Evolutionary conservation across 2,797 vertebrate genomes (phyloP), one percentile per base, ranked within the genome.

Genomic region (Carcharodon carcharias): DNA sequence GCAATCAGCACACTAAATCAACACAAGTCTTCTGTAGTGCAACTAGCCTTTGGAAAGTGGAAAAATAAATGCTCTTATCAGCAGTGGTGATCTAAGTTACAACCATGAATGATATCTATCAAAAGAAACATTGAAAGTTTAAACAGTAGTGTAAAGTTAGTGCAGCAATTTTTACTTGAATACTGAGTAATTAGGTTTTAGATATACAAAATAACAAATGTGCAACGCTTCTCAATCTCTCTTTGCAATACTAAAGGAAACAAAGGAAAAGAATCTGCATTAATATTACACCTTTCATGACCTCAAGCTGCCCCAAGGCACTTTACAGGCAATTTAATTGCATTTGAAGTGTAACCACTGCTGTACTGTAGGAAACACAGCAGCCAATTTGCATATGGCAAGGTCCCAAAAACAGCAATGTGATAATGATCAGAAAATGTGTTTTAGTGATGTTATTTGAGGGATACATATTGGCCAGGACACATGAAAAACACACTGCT

Each of bases 11-110:
- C 26, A 91, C 56, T 91, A 91, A 58, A 91, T 61, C 18, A 31
- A 91, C 12, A 61, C 1, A 31, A 61, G 31, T 3, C 35, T 21
- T 91, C 14, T 35, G 18, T 58, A n/a, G 9, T 77, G n/a, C 73
- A 11, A 1, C 31, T 14, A 35, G 28, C 58, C 88, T 61, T 91
- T n/a, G 31, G 56, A 61, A 1, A 31, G 12, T 61, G 88, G 54
- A 91, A 91, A 61, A 91, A 35, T 91, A 91, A 35, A 91, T 31
- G 14, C 31, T 91, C 88, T 91, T 91, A 91, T 91, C 85, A 88
- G 54, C 18, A 61, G 12, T 35, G 35, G 31, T 61, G 28, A 18
- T n/a, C 31, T 61, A 61, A 18, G 14, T 56, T 61, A 40, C 1
- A 18, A 61, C 16, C 16, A 61, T 91, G 4, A 61, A 61, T n/a